Evolutionary conservation across 2,888 invertebrate species (phyloP).

Genomic region (Syritta pipiens): DNA sequence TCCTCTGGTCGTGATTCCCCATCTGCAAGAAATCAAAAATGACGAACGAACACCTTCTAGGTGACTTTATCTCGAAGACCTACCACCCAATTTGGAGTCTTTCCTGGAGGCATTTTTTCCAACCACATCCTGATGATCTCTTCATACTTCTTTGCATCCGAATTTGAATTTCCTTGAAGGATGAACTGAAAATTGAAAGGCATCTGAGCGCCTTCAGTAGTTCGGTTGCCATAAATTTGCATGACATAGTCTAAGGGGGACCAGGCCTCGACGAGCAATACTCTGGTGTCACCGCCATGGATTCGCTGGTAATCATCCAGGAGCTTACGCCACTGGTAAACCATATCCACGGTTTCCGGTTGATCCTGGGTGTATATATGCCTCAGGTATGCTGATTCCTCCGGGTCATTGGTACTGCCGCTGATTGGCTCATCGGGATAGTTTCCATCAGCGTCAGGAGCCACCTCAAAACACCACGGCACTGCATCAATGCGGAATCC

Average conservation of each 20-base stretch:
- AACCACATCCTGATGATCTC: slow-evolving; percentile 82
- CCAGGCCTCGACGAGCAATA: slow-evolving; percentile 84
- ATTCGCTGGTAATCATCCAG: slow-evolving; percentile 81
- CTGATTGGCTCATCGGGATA: slow-evolving; percentile 82
- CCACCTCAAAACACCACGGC: slow-evolving; percentile 79
- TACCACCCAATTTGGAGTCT: slow-evolving; percentile 85
- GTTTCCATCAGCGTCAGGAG: slow-evolving; percentile 80
- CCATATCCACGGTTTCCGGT: slow-evolving; percentile 84
- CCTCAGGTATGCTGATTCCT: slow-evolving; percentile 81
- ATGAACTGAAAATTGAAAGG: slow-evolving; percentile 86
- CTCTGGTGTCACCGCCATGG: slow-evolving; percentile 78
- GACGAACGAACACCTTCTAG: neutral
- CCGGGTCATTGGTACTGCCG: slow-evolving; percentile 78
- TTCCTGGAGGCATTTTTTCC: slow-evolving; percentile 80
- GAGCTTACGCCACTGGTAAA: slow-evolving; percentile 84
- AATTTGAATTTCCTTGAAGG: slow-evolving; percentile 80
- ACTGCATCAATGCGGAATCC: slow-evolving; percentile 93
- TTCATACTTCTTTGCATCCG: slow-evolving; percentile 81
- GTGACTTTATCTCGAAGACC: slow-evolving; percentile 72
- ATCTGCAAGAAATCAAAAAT: slow-evolving; percentile 79
- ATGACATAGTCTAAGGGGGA: slow-evolving; percentile 80
- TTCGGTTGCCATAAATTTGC: slow-evolving; percentile 82
- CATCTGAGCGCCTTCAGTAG: slow-evolving; percentile 81
- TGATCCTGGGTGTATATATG: slow-evolving; percentile 84
- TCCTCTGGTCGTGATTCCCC: slow-evolving; percentile 85